Percentiles rank a stretch among this genome's conserved stretches.
Evolutionary conservation across 2,113 vertebrate genomes (phyloP).

Genomic region (Phyllostomus discolor): DNA sequence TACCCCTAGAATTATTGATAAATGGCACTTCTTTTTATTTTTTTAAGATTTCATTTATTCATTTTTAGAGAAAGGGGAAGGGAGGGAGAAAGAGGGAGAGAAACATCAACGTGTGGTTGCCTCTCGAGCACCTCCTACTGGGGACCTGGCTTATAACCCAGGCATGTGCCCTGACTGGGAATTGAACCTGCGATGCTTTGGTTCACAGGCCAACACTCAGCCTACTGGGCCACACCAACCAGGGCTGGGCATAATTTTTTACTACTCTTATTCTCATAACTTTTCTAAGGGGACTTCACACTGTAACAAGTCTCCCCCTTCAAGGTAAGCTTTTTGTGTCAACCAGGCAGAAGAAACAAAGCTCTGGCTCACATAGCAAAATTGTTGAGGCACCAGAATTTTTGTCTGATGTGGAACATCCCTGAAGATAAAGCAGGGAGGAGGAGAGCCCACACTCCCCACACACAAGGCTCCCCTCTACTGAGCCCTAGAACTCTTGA

Average conservation of each 20-base stretch:
- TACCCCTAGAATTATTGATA: no score
- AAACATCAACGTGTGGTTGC: no score
- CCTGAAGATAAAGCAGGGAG: background rate
- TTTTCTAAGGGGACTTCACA: background rate
- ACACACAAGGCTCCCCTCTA: background rate
- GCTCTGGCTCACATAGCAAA: background rate
- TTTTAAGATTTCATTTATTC: no score
- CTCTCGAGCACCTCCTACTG: no score
- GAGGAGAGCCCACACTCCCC: background rate
- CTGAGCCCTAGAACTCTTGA: background rate
- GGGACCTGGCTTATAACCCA: no score
- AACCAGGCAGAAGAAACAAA: background rate
- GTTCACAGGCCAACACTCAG: no score
- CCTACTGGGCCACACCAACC: no score
- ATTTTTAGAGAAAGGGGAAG: no score
- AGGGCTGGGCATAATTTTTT: background rate
- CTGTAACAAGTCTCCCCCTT: background rate
- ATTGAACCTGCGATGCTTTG: no score
- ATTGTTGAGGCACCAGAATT: background rate
- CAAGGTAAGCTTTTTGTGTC: background rate
- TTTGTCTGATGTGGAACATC: background rate
- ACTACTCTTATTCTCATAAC: constrained; percentile 3
- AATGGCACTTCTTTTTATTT: no score
- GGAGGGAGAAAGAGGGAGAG: no score
- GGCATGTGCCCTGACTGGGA: no score